Base-by-base conservation (phyloP, 2,888 invertebrate genomes). In the Morinoia aosen region DNA sequence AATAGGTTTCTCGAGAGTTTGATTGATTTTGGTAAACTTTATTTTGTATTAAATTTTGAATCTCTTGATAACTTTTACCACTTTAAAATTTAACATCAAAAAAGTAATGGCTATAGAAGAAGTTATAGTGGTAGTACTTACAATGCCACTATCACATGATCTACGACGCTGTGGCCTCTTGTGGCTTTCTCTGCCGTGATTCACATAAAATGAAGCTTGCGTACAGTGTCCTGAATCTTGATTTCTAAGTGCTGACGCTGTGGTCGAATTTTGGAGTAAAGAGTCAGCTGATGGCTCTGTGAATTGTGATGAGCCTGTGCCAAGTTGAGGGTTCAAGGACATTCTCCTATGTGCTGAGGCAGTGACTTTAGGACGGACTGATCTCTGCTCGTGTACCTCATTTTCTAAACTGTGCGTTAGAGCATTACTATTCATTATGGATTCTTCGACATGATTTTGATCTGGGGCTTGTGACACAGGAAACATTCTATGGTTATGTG, bases 141-240 rank as follows among this genome's bases (percentile, higher is more conserved):
- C 93, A 56, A 93, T 33, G 14, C 93, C 93, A 93, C 93, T 93
- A 57, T 93, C 93, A 93, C 57, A 93, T 57, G 93, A 93, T 56
- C 93, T 93, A 16, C 48, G 93, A 5, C 93, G 93, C 57, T 93
- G 93, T 3, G 56, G 93, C 48, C 93, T 39, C n/a, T 33, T 56
- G 93, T 93, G 57, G 11, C 56, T 93, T 58, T 40, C 90, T 90
- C 90, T 14, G 11, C 90, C 39, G 14, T 76, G 16, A 33, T 76
- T 76, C 25, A 76, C 76, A 76, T 14, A 76, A 33, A 12, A 76
- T 33, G 76, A 76, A 33, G 25, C 76, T 76, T 16, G 76, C 33
- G 8, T 33, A 76, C 25, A 10, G 2, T 12, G 76, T 25, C 25
- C 33, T 25, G 76, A 76, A 76, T 16, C 76, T 76, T 76, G 76